phyloP scores from a whole-genome alignment of 2,113 vertebrate genomes.

The Gambusia holbrooki region DNA sequence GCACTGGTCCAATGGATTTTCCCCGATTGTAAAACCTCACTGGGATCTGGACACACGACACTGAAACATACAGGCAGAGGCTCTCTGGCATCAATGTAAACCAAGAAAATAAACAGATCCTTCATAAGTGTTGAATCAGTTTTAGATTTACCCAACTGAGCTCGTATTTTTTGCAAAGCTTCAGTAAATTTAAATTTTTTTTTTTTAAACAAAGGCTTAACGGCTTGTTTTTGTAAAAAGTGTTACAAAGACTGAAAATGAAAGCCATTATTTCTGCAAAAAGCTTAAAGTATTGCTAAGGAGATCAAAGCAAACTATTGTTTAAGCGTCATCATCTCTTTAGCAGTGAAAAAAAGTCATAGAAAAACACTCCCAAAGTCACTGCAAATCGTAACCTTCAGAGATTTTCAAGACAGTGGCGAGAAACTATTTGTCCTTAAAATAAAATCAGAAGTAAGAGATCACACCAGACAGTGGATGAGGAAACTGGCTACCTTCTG shows the following conservation, averaged over 20 bases:
- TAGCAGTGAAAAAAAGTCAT: neutral
- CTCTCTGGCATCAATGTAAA: neutral
- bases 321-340: neutral
- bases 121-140: neutral
- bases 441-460: slow-evolving; percentile 1
- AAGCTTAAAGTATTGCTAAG: neutral
- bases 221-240: neutral
- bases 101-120: no score
- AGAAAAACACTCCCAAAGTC: slow-evolving; percentile 6
- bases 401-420: neutral
- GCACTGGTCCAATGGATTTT: neutral
- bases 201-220: no score
- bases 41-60: neutral
- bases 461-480: slow-evolving; percentile 54
- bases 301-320: neutral
- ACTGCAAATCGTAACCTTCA: slow-evolving; percentile 36
- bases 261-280: neutral
- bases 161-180: neutral
- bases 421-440: neutral
- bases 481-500: slow-evolving; percentile 72
- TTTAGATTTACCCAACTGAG: neutral
- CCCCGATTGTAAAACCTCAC: neutral
- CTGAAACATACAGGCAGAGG: neutral
- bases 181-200: neutral
- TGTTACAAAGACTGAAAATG: neutral